phyloP scores from a whole-genome alignment of 2,797 vertebrate genomes.

The Notolepis coatsorum region DNA sequence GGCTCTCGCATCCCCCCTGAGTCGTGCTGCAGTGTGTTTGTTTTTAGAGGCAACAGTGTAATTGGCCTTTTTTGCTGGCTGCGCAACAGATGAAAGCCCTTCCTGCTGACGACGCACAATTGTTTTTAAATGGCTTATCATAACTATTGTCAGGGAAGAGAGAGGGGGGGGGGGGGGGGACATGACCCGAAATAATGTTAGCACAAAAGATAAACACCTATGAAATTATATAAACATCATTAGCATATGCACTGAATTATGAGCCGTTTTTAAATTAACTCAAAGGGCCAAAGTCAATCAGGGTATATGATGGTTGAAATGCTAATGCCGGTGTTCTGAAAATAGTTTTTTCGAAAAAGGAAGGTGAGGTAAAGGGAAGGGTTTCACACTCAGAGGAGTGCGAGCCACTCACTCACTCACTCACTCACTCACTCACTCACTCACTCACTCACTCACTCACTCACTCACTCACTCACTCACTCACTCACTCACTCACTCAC shows the following conservation, averaged over 20 bases:
- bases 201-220: constrained; percentile 6
- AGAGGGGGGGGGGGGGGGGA: neutral
- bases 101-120: constrained; percentile 11
- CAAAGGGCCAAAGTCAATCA: constrained; percentile 21
- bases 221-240: constrained; percentile 19
- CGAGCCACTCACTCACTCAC: too few species aligned
- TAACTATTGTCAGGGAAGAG: constrained; percentile 21
- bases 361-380: neutral
- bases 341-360: constrained; percentile 1
- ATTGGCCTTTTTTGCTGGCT: constrained; percentile 23
- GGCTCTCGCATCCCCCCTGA: neutral
- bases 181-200: constrained; percentile 10
- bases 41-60: constrained; percentile 29
- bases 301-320: neutral
- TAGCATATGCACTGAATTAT: constrained; percentile 10
- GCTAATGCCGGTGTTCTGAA: neutral
- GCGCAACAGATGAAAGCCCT: constrained; percentile 18
- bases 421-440: too few species aligned
- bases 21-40: constrained; percentile 12
- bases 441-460: too few species aligned
- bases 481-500: too few species aligned
- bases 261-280: constrained; percentile 14
- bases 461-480: too few species aligned
- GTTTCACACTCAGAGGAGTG: neutral
- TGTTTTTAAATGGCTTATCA: constrained; percentile 26